Conservation (phyloP, 2,888 invertebrate genomes). For the Metellina segmentata region DNA sequence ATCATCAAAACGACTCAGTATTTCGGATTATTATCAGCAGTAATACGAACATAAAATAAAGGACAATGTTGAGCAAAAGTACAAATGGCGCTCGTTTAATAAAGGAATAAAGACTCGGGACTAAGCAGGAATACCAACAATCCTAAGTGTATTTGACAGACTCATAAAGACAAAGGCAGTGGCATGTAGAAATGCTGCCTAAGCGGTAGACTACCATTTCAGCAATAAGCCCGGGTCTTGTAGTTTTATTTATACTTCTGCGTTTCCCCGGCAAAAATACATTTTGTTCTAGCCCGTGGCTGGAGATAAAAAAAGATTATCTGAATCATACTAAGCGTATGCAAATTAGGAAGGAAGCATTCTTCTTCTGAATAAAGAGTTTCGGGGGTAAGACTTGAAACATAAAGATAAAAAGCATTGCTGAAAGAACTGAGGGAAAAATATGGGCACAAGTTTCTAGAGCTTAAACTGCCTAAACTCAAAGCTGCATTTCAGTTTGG, state of each 20-base stretch:
- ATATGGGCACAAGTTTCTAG: background rate
- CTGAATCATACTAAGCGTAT: background rate
- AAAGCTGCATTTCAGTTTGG: background rate
- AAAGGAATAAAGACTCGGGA: conserved; percentile 10
- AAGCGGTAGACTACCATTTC: no score
- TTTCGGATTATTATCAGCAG: background rate
- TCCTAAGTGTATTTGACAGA: background rate
- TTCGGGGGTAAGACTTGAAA: background rate
- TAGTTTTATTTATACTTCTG: background rate
- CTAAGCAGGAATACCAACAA: background rate
- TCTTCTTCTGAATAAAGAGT: background rate
- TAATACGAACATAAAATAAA: conserved; percentile 4
- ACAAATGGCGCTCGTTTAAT: conserved; percentile 25
- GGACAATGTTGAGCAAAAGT: background rate
- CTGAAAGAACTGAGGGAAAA: background rate
- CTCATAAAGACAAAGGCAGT: no score
- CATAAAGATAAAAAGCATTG: background rate
- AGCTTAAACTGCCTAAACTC: background rate
- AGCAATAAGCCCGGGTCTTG: no score
- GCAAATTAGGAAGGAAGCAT: background rate
- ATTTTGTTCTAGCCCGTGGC: background rate
- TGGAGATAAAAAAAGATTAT: background rate
- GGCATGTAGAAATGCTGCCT: no score
- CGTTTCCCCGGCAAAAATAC: background rate
- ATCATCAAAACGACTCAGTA: conserved; percentile 8